Evolutionary conservation across 2,797 vertebrate genomes (phyloP).

Genomic region (Schizopygopsis malacanthus): DNA sequence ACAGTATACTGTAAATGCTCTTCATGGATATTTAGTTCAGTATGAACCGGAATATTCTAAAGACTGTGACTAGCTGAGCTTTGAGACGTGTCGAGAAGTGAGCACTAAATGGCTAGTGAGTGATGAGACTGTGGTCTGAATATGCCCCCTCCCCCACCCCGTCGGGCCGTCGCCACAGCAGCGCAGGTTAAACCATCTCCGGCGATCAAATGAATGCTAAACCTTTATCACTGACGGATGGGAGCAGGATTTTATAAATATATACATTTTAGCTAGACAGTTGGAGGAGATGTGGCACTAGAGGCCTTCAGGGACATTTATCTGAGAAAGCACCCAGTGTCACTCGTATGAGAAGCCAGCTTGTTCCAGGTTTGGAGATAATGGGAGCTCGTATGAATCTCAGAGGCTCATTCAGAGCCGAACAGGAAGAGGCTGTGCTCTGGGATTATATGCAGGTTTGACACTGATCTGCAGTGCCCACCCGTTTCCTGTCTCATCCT

Average conservation of each 20-base stretch:
- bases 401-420: slow-evolving; percentile 52
- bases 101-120: slow-evolving; percentile 46
- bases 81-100: slow-evolving; percentile 39
- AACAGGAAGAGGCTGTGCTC: slow-evolving; percentile 55
- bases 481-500: slow-evolving; percentile 70
- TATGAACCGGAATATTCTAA: background rate
- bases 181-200: slow-evolving; percentile 43
- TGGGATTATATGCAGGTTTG: slow-evolving; percentile 48
- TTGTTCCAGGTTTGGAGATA: slow-evolving; percentile 57
- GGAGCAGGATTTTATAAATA: slow-evolving; percentile 74
- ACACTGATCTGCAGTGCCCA: slow-evolving; percentile 46
- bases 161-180: background rate
- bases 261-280: slow-evolving; percentile 61
- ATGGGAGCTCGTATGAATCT: slow-evolving; percentile 61
- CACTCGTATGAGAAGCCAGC: slow-evolving; percentile 55
- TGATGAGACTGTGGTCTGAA: slow-evolving; percentile 58
- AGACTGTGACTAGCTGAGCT: background rate
- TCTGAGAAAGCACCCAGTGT: slow-evolving; percentile 81
- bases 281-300: slow-evolving; percentile 71
- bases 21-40: background rate
- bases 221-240: slow-evolving; percentile 73
- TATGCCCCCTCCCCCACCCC: background rate
- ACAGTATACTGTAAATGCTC: background rate
- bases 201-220: slow-evolving; percentile 60
- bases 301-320: slow-evolving; percentile 83